Percentiles rank a stretch among this genome's conserved stretches.
Evolutionary conservation across 2,888 invertebrate species (phyloP).

Genomic region (Drosophila hamatofila): DNA sequence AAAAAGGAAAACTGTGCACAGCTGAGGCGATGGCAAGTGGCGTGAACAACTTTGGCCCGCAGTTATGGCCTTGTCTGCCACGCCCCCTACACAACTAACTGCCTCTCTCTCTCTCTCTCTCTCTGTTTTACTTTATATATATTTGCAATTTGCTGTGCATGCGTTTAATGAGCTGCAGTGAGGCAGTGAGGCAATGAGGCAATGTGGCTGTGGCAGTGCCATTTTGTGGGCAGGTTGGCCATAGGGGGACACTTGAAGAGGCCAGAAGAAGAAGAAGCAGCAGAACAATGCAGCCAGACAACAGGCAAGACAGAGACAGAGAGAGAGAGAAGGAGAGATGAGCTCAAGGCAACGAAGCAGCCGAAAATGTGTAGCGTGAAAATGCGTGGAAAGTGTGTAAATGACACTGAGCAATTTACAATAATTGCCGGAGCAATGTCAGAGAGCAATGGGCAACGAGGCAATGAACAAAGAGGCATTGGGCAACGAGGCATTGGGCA

Average conservation of each 20-base stretch:
- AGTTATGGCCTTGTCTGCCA: conserved; percentile 17
- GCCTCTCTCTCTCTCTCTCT: background rate
- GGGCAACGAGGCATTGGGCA: conserved; percentile 5
- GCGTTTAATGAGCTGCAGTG: conserved; percentile 74
- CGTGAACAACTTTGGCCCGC: conserved; percentile 8
- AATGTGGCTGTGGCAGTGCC: conserved; percentile 35
- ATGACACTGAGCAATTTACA: conserved; percentile 78
- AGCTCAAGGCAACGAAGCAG: conserved; percentile 28
- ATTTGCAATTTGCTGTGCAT: conserved; percentile 53
- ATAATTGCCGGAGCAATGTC: conserved; percentile 65
- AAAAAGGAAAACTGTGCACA: conserved; percentile 12
- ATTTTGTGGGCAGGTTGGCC: conserved; percentile 68
- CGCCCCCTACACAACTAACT: conserved; percentile 14
- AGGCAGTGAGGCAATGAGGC: conserved; percentile 47
- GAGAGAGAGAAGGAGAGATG: too few relatives aligned
- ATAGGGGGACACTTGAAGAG: conserved; percentile 20
- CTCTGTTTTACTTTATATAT: conserved; percentile 14
- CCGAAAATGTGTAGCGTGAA: conserved; percentile 49
- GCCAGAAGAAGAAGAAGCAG: conserved; percentile 14
- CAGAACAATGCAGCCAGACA: conserved; percentile 51
- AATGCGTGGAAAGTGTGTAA: conserved; percentile 77
- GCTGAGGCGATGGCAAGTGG: conserved; percentile 2
- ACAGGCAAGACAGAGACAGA: conserved; percentile 38
- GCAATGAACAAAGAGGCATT: background rate
- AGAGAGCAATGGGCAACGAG: conserved; percentile 13